Evolutionary conservation across 2,113 vertebrate species (phyloP).

Genomic region (Clinocottus analis): DNA sequence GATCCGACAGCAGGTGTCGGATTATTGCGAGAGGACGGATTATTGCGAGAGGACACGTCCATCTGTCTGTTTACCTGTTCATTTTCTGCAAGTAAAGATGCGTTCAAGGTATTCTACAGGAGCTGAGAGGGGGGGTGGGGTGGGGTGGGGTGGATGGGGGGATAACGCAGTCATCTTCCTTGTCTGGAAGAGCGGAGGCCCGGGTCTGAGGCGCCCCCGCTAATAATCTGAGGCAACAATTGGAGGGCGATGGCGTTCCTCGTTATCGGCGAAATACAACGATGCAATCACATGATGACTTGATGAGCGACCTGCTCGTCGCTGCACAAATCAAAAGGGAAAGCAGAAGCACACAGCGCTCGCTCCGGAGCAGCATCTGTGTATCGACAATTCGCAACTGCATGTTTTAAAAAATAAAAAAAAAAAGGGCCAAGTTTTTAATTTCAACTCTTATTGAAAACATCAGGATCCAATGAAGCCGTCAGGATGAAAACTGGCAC

Average conservation of each 20-base stretch:
- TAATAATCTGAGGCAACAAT: slow-evolving; percentile 62
- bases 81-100: slow-evolving; percentile 12
- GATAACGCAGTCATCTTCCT: background rate
- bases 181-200: background rate
- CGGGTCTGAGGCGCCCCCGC: slow-evolving; percentile 7
- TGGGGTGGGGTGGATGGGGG: too few relatives aligned
- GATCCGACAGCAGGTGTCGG: background rate
- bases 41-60: background rate
- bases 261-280: slow-evolving; percentile 41
- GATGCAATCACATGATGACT: slow-evolving; percentile 60
- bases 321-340: slow-evolving; percentile 44
- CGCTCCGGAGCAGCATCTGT: slow-evolving; percentile 18
- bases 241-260: slow-evolving; percentile 16
- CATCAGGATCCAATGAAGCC: background rate
- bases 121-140: too few relatives aligned
- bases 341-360: slow-evolving; percentile 6
- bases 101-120: background rate
- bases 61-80: background rate
- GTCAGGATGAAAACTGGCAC: slow-evolving; percentile 1
- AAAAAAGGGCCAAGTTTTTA: too few relatives aligned
- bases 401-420: too few relatives aligned
- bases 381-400: slow-evolving; percentile 24
- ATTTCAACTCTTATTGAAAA: background rate
- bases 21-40: background rate
- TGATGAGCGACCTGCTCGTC: slow-evolving; percentile 39